Evolutionary conservation across 2,797 vertebrate genomes (phyloP), one percentile per base, ranked within the genome.

Genomic region (Muscicapa comitata): DNA sequence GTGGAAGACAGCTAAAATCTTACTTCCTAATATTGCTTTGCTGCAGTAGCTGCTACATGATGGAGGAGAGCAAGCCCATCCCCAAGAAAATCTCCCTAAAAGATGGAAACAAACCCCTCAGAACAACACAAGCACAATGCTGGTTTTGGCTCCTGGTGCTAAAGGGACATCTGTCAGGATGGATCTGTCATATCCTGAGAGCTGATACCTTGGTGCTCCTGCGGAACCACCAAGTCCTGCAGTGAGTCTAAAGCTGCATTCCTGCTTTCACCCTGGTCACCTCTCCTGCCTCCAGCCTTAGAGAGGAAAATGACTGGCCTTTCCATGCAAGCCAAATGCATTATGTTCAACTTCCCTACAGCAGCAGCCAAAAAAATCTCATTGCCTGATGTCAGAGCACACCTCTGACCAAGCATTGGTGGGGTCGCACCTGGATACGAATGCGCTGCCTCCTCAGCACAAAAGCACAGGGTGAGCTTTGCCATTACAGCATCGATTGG

Each of bases 11-110:
- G 93, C 92, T 94, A 82, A 94, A 95, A 96, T 84, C 86, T 90
- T 93, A 95, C 89, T 96, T 96, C 95, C 94, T 86, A 95, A 93
- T 93, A 90, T 13, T 67, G 91, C 94, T 95, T 74, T 77, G 75
- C 87, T 94, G 94, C 10, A 0, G 83, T 76, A 87, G 86, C 79
- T 91, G 88, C 83, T 71, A 84, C 73, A 76, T 31, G 67, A 81
- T n/a, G 26, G 43, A 62, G 48, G 17, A 87, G 21, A 76, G 40
- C 0, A 2, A 94, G 71, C 55, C 20, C 38, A 23, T 71, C 51
- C 58, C 71, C 84, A 58, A 48, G 72, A 66, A 90, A 87, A 38
- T 26, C 38, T 50, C 80, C 45, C 61, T 61, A 53, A 42, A 75
- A 77, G 57, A 57, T 10, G 59, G 75, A 28, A 85, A 48, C 33